Percentiles rank a stretch among this genome's conserved stretches.
phyloP scores from a whole-genome alignment of 2,113 vertebrate genomes.

The Antechinus stuartii region DNA sequence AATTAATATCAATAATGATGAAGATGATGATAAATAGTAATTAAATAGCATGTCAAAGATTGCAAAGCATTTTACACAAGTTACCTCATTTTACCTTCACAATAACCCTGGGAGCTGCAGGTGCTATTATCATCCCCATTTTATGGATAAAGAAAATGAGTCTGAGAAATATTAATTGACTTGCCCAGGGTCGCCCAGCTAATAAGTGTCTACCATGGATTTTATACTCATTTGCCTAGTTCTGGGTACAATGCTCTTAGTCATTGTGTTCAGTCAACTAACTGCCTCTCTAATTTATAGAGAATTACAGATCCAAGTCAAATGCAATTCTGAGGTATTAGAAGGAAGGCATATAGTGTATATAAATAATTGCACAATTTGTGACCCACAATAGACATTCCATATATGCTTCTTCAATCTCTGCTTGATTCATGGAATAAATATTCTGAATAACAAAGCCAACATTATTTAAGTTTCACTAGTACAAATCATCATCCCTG shows the following conservation, averaged over 20 bases:
- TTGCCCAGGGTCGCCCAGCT: background rate
- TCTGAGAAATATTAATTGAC: background rate
- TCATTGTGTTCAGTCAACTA: background rate
- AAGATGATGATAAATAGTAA: background rate
- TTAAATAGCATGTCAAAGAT: background rate
- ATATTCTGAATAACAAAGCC: background rate
- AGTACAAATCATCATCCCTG: background rate
- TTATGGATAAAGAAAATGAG: background rate
- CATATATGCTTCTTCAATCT: background rate
- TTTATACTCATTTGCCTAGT: background rate
- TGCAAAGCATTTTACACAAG: background rate
- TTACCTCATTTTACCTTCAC: background rate
- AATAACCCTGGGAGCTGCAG: background rate
- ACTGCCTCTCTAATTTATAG: background rate
- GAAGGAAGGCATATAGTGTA: background rate
- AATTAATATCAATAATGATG: background rate
- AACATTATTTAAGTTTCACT: background rate
- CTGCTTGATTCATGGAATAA: background rate
- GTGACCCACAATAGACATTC: background rate
- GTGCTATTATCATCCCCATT: background rate
- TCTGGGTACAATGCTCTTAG: background rate
- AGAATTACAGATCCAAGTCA: background rate
- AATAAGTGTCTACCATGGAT: background rate
- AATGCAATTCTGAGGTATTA: background rate
- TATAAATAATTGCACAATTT: background rate